Conservation (phyloP, 2,888 invertebrate species). For the Branchellion lobata region DNA sequence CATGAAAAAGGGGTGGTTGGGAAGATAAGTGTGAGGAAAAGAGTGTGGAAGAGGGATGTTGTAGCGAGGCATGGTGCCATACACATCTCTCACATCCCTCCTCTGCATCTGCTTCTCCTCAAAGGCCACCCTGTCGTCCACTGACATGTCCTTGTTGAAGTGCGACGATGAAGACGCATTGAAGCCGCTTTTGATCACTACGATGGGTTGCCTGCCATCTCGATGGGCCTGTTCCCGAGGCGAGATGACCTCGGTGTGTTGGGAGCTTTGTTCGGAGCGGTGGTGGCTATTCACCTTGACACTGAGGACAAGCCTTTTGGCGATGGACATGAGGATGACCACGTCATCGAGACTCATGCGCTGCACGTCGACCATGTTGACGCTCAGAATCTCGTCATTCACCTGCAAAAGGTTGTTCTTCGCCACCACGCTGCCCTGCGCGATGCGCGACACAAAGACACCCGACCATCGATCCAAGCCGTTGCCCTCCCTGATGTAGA, state of each 20-base stretch:
- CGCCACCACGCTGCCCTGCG: slow-evolving; percentile 92
- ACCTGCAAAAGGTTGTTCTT: slow-evolving; percentile 95
- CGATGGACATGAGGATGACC: slow-evolving; percentile 98
- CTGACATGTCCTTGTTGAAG: slow-evolving; percentile 25
- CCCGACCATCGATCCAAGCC: slow-evolving; percentile 92
- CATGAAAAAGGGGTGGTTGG: not conserved
- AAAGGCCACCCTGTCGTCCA: slow-evolving; percentile 49
- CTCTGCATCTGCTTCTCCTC: slow-evolving; percentile 46
- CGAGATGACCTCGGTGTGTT: slow-evolving; percentile 56
- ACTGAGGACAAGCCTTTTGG: slow-evolving; percentile 86
- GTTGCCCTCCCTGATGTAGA: slow-evolving; percentile 98
- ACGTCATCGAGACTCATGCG: slow-evolving; percentile 98
- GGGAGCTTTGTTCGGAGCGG: slow-evolving; percentile 55
- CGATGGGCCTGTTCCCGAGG: slow-evolving; percentile 53
- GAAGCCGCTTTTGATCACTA: slow-evolving; percentile 57
- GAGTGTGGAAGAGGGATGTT: not conserved
- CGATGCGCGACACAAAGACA: slow-evolving; percentile 94
- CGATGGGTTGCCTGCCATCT: slow-evolving; percentile 57
- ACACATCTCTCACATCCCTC: not conserved
- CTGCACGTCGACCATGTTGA: slow-evolving; percentile 94
- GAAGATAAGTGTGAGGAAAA: not conserved
- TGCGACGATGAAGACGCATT: slow-evolving; percentile 51
- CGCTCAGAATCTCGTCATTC: slow-evolving; percentile 95
- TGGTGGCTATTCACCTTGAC: slow-evolving; percentile 66
- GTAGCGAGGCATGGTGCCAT: slow-evolving; percentile 36